These are phyloP conservation scores for Phengaris alcon DNA, from an alignment of 2,888 invertebrate species.

Conservation along the genomic window DNA sequence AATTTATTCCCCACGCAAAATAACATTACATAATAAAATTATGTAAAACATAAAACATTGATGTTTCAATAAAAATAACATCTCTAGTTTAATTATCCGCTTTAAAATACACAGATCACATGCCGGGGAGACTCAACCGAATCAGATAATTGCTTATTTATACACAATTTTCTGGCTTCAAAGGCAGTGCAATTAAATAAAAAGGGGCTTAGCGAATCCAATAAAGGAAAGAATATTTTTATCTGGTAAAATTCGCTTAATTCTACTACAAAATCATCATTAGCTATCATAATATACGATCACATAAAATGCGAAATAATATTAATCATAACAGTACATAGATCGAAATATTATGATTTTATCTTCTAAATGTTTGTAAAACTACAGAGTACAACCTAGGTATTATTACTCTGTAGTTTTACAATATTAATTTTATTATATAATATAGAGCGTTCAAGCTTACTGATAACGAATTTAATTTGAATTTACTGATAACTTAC, in stretches of 20 bases:
- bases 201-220: slow-evolving; percentile 69
- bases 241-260: background rate
- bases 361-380: too few species aligned
- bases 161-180: slow-evolving; percentile 60
- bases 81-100: slow-evolving; percentile 32
- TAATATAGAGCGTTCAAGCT: too few species aligned
- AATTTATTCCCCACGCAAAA: background rate
- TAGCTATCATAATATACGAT: too few species aligned
- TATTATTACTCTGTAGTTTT: too few species aligned
- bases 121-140: slow-evolving; percentile 56
- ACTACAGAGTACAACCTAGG: too few species aligned
- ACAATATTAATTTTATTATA: too few species aligned
- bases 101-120: slow-evolving; percentile 47
- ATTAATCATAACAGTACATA: too few species aligned
- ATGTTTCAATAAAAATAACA: slow-evolving; percentile 19
- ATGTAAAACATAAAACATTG: slow-evolving; percentile 19
- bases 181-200: slow-evolving; percentile 73
- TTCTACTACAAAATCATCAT: background rate
- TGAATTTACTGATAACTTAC: too few species aligned
- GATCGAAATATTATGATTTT: too few species aligned
- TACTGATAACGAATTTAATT: too few species aligned
- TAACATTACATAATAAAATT: background rate
- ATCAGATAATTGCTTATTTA: slow-evolving; percentile 73
- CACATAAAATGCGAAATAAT: too few species aligned
- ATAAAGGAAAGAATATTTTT: slow-evolving; percentile 53